Evolutionary conservation across 2,888 invertebrate species (phyloP).

Genomic region (Cheilosia soror): DNA sequence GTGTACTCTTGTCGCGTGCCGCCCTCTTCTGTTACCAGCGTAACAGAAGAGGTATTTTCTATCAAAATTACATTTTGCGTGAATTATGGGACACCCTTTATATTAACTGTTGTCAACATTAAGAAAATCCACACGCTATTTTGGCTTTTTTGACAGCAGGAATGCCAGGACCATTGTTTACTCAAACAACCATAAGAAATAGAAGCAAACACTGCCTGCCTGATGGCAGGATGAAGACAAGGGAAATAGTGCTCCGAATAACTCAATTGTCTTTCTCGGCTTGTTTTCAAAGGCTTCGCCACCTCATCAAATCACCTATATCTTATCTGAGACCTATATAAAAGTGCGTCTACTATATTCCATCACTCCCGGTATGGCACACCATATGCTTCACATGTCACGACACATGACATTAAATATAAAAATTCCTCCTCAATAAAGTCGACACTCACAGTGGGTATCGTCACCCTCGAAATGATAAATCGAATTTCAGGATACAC

Average conservation of each 20-base stretch:
- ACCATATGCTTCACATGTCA: slow-evolving; percentile 55
- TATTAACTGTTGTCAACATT: too few relatives aligned
- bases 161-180: too few relatives aligned
- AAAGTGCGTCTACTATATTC: neutral
- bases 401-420: slow-evolving; percentile 55
- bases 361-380: neutral
- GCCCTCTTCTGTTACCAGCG: too few relatives aligned
- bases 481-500: slow-evolving; percentile 55
- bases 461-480: slow-evolving; percentile 61
- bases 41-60: too few relatives aligned
- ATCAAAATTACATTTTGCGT: too few relatives aligned
- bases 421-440: slow-evolving; percentile 44
- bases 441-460: slow-evolving; percentile 45
- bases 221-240: too few relatives aligned
- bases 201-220: too few relatives aligned
- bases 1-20: too few relatives aligned
- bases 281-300: neutral
- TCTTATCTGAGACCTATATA: neutral
- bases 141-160: too few relatives aligned
- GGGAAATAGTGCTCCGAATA: neutral
- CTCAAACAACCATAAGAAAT: too few relatives aligned
- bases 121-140: too few relatives aligned
- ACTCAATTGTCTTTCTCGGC: neutral
- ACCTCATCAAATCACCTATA: neutral
- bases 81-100: too few relatives aligned